Base-by-base conservation (phyloP, 2,113 vertebrate genomes). In the Brienomyrus longianalis region DNA sequence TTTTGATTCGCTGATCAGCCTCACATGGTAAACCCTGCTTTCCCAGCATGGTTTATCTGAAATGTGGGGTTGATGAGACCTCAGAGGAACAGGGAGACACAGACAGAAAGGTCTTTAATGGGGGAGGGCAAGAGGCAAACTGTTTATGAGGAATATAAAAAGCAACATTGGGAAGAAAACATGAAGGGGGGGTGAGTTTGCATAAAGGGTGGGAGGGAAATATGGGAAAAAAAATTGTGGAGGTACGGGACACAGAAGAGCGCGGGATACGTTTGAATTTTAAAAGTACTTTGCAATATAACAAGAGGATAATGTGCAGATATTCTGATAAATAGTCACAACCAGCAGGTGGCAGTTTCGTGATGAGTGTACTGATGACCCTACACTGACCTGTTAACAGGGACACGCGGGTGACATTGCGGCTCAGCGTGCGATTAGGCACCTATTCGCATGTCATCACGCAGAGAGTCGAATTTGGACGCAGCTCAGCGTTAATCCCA, bases 161-260 rank as follows among this genome's bases (percentile, higher is more conserved):
- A 89, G 88, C 91, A 93, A 96, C 95, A 95, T 96, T 96, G 91
- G 91, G 89, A 48, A 74, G 93, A 94, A 90, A 91, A 92, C 91
- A 95, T 93, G 93, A 94, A 94, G 92, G 93, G 88, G 83, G 59
- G 35, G 91, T 91, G 91, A 90, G 74, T 91, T 17, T 56, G 15
- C 92, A 92, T 95, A 94, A 95, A 95, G 95, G 95, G 94, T 95
- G 94, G 94, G 94, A 94, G 92, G 92, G 94, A 92, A 94, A 93
- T 94, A 94, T 95, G 94, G 94, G 92, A 93, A 92, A 91, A 90
- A 91, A 70, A 87, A 92, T 93, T 93, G 93, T 93, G 94, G 90
- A 91, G 91, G 90, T 89, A 89, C 52, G 93, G 93, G 94, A 95
- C 94, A 95, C 94, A 94, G 94, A 93, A 80, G 84, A 91, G 11